A percentile compares a stretch with the other conserved stretches of the same genome.
Conservation (phyloP, 1,140 invertebrate genomes). For the Hylyphantes graminicola region DNA sequence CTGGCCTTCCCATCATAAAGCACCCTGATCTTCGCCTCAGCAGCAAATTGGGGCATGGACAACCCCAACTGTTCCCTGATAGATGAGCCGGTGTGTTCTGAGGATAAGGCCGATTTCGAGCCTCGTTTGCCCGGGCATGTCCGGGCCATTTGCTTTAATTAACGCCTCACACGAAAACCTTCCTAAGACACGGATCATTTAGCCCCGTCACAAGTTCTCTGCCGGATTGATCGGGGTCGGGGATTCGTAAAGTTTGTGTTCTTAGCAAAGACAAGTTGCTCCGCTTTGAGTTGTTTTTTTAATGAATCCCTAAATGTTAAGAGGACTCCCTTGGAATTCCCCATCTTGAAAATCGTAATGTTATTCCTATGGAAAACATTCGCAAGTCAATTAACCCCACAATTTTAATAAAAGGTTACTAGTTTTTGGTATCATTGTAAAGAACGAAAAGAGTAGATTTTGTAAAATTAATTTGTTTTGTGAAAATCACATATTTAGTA, state of each 20-base stretch:
- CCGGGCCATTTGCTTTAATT: constrained; percentile 56
- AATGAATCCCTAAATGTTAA: too few relatives aligned
- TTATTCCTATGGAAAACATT: too few relatives aligned
- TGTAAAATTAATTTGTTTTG: too few relatives aligned
- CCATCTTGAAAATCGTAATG: too few relatives aligned
- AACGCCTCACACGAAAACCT: constrained; percentile 43
- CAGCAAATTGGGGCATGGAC: constrained; percentile 28
- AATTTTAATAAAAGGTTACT: too few relatives aligned
- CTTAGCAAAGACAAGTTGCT: neutral
- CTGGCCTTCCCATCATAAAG: too few relatives aligned
- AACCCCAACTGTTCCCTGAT: constrained; percentile 33
- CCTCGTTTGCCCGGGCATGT: constrained; percentile 41
- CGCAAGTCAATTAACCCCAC: too few relatives aligned
- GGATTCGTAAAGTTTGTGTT: constrained; percentile 38
- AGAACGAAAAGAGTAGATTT: too few relatives aligned
- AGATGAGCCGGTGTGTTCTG: constrained; percentile 46
- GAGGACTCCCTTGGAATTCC: too few relatives aligned
- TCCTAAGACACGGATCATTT: constrained; percentile 29
- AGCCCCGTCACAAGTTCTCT: constrained; percentile 40
- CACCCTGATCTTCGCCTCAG: too few relatives aligned
- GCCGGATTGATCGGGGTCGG: constrained; percentile 47
- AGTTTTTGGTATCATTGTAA: too few relatives aligned
- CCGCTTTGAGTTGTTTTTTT: neutral
- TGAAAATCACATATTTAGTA: too few relatives aligned
- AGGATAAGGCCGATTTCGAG: constrained; percentile 54